Evolutionary conservation across 2,888 invertebrate species (phyloP).

Genomic region (Acleris cristana): DNA sequence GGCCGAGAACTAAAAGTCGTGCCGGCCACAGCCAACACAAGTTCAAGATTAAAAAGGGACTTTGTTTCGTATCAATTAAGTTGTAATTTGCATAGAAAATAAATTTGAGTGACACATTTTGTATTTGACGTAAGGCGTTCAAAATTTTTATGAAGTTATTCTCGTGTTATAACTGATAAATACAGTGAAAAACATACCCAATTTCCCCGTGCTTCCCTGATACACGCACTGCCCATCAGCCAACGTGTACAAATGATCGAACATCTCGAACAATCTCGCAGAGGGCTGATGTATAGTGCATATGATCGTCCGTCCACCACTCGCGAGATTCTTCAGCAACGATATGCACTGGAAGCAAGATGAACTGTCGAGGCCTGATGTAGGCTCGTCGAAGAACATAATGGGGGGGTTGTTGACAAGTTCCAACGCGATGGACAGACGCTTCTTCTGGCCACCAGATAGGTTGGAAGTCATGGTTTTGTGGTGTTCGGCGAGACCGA

Average conservation of each 20-base stretch:
- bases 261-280: conserved; percentile 98
- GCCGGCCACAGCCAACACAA: too few relatives aligned
- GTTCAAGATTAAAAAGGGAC: too few relatives aligned
- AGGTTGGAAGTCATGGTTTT: conserved; percentile 95
- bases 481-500: conserved; percentile 93
- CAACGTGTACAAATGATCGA: conserved; percentile 96
- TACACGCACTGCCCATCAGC: conserved; percentile 98
- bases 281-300: conserved; percentile 98
- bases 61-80: too few relatives aligned
- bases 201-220: conserved; percentile 92
- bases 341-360: conserved; percentile 97
- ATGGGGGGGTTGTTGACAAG: conserved; percentile 98
- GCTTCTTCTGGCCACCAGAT: conserved; percentile 97
- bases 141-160: too few relatives aligned
- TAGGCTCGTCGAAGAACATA: conserved; percentile 99
- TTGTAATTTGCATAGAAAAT: too few relatives aligned
- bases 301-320: conserved; percentile 96
- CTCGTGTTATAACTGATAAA: too few relatives aligned
- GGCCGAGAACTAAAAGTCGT: too few relatives aligned
- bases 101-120: too few relatives aligned
- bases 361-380: conserved; percentile 97
- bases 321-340: conserved; percentile 93
- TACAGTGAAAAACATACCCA: conserved; percentile 84
- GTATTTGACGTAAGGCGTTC: too few relatives aligned
- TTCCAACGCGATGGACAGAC: conserved; percentile 96